phyloP scores from a whole-genome alignment of 2,797 vertebrate species.

The Phylloscopus collybita region DNA sequence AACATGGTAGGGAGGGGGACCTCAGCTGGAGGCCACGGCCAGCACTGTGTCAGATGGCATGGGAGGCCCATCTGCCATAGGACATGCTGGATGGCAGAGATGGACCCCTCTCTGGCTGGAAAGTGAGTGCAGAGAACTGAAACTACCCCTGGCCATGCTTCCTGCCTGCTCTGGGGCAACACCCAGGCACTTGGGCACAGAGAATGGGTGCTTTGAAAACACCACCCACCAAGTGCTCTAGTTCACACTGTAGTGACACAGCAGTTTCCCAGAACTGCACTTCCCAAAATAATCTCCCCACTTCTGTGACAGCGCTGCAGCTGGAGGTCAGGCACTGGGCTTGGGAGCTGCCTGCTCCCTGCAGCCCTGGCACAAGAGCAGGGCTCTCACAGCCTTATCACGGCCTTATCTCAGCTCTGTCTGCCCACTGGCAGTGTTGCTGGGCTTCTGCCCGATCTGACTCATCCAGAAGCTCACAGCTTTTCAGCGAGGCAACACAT shows the following conservation, averaged over 20 bases:
- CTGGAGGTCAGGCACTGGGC: not conserved
- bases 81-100: not conserved
- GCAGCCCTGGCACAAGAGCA: not conserved
- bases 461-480: not conserved
- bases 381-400: not conserved
- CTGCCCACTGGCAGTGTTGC: not conserved
- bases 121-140: not conserved
- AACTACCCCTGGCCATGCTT: not conserved
- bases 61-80: fast-evolving
- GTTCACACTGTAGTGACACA: not conserved
- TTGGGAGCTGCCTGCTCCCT: not conserved
- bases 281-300: not conserved
- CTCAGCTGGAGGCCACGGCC: not conserved
- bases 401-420: not conserved
- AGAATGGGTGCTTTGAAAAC: not conserved
- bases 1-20: not conserved
- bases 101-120: fast-evolving
- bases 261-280: not conserved
- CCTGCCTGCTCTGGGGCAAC: not conserved
- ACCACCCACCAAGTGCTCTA: not conserved
- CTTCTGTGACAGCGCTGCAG: not conserved
- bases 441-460: not conserved
- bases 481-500: slow-evolving; percentile 16
- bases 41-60: fast-evolving
- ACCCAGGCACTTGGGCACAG: not conserved